Evolutionary conservation across 2,113 vertebrate species (phyloP).

Genomic region (Eretmochelys imbricata): DNA sequence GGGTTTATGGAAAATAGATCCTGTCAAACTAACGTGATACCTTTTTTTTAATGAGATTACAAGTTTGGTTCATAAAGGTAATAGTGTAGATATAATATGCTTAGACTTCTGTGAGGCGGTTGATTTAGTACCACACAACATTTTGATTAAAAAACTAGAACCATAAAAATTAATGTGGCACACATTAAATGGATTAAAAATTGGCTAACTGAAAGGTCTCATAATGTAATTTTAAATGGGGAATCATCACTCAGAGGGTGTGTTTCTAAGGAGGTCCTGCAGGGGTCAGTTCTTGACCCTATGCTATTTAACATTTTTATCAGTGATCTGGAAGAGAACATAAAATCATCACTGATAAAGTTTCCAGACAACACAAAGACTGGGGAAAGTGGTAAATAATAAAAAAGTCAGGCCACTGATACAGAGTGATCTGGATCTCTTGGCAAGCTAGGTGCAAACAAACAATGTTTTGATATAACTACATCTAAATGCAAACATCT

Average conservation of each 20-base stretch:
- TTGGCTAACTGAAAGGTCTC: neutral
- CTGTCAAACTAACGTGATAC: neutral
- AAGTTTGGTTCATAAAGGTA: neutral
- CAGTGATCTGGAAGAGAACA: neutral
- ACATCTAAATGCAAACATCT: neutral
- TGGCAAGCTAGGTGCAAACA: neutral
- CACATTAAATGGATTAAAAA: neutral
- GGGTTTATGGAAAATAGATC: neutral
- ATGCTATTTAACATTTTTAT: neutral
- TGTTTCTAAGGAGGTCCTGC: neutral
- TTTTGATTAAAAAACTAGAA: neutral
- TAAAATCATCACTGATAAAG: neutral
- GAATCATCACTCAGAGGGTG: neutral
- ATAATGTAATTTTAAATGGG: neutral
- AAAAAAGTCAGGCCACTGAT: neutral
- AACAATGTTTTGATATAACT: neutral
- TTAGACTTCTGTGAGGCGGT: neutral
- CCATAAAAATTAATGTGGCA: neutral
- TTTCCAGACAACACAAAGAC: neutral
- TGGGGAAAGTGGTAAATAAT: neutral
- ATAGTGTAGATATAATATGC: neutral
- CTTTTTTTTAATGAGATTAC: neutral
- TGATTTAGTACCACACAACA: neutral
- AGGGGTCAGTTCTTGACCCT: neutral
- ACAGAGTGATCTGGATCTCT: neutral